These are phyloP conservation scores for Cynocephalus volans DNA, from an alignment of 2,113 vertebrate genomes.

Conservation along the genomic window DNA sequence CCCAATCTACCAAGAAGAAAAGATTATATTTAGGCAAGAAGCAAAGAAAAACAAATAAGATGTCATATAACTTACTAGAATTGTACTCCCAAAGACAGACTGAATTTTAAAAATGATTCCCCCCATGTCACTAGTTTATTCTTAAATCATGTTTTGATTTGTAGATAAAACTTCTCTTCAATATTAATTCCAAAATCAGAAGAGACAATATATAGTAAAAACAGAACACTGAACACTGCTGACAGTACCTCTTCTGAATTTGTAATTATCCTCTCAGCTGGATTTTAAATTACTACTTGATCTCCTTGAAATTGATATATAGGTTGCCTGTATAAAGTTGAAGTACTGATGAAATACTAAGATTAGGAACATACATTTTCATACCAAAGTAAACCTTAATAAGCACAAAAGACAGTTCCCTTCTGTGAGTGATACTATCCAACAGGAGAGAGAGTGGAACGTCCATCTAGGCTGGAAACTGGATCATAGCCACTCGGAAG, in stretches of 20 bases:
- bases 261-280: background rate
- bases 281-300: constrained; percentile 6
- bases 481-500: background rate
- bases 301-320: background rate
- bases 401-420: background rate
- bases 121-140: constrained; percentile 66
- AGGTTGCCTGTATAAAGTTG: background rate
- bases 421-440: background rate
- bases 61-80: constrained; percentile 69
- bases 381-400: background rate
- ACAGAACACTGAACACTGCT: background rate
- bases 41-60: constrained; percentile 78
- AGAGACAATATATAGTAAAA: background rate
- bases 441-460: background rate
- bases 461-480: background rate
- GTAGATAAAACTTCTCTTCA: constrained; percentile 67
- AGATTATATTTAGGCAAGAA: constrained; percentile 53
- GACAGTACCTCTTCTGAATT: background rate
- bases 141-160: constrained; percentile 79
- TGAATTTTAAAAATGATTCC: constrained; percentile 79
- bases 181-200: constrained; percentile 21
- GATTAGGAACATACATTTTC: background rate
- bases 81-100: constrained; percentile 71
- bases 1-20: constrained; percentile 61
- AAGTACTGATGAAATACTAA: background rate